Evolutionary conservation across 2,888 invertebrate genomes (phyloP).

Genomic region (Eupeodes latifasciatus): DNA sequence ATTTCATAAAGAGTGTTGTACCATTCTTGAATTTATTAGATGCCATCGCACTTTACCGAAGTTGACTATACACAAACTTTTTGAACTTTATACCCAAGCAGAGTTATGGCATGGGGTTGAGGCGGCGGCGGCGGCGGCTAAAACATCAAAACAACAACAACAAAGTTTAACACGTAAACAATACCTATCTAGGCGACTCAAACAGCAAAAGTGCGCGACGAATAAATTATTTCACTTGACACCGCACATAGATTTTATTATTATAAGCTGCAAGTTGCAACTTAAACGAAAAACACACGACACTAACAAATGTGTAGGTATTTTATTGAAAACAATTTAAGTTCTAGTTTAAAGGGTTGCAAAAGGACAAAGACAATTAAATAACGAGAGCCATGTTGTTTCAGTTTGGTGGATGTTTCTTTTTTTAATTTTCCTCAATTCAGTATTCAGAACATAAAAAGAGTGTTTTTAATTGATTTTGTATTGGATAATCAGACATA

Average conservation of each 20-base stretch:
- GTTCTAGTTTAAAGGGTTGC: not conserved
- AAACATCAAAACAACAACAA: not conserved
- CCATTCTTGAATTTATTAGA: slow-evolving; percentile 28
- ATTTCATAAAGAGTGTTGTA: not conserved
- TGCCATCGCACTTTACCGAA: slow-evolving; percentile 35
- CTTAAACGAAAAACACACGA: not conserved
- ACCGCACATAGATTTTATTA: slow-evolving; percentile 42
- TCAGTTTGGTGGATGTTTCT: not conserved
- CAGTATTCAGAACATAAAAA: not conserved
- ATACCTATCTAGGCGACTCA: slow-evolving; percentile 51
- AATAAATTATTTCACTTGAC: slow-evolving; percentile 70
- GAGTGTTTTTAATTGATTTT: slow-evolving; percentile 50
- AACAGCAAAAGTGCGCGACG: slow-evolving; percentile 44
- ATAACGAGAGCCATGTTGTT: not conserved
- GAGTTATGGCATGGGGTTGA: slow-evolving; percentile 31
- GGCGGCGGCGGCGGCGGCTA: not conserved
- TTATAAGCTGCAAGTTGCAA: slow-evolving; percentile 1
- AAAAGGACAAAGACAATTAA: slow-evolving; percentile 8
- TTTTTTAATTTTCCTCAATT: not conserved
- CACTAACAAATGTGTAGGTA: not conserved
- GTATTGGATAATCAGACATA: slow-evolving; percentile 51
- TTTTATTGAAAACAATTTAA: not conserved
- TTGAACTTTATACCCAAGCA: slow-evolving; percentile 10
- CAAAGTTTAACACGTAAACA: slow-evolving; percentile 35
- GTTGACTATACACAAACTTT: slow-evolving; percentile 12